Evolutionary conservation across 2,797 vertebrate genomes (phyloP), one percentile per base, ranked within the genome.

Genomic region (Clarias platycephalus): DNA sequence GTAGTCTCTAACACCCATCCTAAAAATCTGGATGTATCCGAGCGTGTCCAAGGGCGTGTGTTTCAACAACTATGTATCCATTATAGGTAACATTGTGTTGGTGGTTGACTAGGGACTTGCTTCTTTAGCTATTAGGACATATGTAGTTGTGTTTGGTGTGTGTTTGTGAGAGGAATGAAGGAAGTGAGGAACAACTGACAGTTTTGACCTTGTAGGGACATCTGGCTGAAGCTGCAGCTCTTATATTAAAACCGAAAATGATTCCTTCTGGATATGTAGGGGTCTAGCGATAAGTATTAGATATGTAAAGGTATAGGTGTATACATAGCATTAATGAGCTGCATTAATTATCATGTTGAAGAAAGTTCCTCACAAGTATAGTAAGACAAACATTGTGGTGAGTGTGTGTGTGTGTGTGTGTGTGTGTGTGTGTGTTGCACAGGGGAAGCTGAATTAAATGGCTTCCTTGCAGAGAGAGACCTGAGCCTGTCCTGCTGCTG

Each of bases 401-500:
- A 31, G 86, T 87, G 80, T 87, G 85, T 40, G 66, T 83, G 86
- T 87, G 80, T 87, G 85, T 40, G 37, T 86, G 63, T 72, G 76
- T 81, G 44, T 68, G 71, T 82, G 70, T 44, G 86, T 87, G 80
- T 87, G 85, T 40, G 66, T 83, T 68, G 76, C 78, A 44, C 78
- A 84, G 66, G 86, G 87, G 84, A 83, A 83, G 85, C 53, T 81
- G 85, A 88, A 90, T 90, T 90, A 90, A 88, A 90, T 89, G 86
- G 88, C 89, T 90, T 90, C 86, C 89, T 89, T 82, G 85, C 85
- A 37, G 66, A 86, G 80, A 88, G 84, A 89, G 88, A 88, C 88
- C 88, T 89, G 88, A 87, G 83, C 82, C 85, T 87, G 88, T 87
- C 87, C 87, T 88, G 88, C 84, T 86, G 88, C 85, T 83, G 86